Evolutionary conservation across 2,888 invertebrate species (phyloP), one percentile per base, ranked within the genome.

Genomic region (Neocrepidodera transversa): DNA sequence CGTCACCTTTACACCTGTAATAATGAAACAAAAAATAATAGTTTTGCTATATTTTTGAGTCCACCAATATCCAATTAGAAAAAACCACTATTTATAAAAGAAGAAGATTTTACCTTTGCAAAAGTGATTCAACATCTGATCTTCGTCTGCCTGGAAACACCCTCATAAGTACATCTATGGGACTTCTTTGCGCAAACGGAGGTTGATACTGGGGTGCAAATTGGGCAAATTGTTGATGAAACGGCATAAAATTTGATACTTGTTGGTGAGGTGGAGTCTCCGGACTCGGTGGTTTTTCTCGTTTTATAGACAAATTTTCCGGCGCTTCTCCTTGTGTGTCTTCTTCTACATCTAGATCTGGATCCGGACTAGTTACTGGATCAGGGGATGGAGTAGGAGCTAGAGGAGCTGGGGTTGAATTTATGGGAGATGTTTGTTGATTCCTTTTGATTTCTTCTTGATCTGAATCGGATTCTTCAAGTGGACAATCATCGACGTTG

Each of bases 81-180:
- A n/a, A n/a, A n/a, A n/a, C n/a, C n/a, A n/a, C n/a, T n/a, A n/a
- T n/a, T n/a, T n/a, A n/a, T n/a, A n/a, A n/a, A n/a, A n/a, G n/a
- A n/a, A n/a, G n/a, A 23, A 23, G 6, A 23, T 23, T 6, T 81
- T 82, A 76, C 86, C 86, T 78, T 66, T 92, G 89, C 14, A 97
- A 82, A 40, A 93, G 86, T 2, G 89, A 86, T 77, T 96, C 95
- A 1, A 97, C 91, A 73, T 95, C 93, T 47, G 87, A 88, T 45
- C 94, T 85, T 69, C 94, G 87, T 70, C 93, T 87, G 69, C 91
- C 88, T 0, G 96, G 96, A 76, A 97, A 97, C 0, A 96, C 93
- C 68, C 95, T 86, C 68, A 92, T 85, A 7, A 97, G 83, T 0
- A 95, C 92, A 76, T 96, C 95, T 1, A 96, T 87, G 0, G 95